Evolutionary conservation across 2,888 invertebrate genomes (phyloP).

Genomic region (Hypena proboscidalis): DNA sequence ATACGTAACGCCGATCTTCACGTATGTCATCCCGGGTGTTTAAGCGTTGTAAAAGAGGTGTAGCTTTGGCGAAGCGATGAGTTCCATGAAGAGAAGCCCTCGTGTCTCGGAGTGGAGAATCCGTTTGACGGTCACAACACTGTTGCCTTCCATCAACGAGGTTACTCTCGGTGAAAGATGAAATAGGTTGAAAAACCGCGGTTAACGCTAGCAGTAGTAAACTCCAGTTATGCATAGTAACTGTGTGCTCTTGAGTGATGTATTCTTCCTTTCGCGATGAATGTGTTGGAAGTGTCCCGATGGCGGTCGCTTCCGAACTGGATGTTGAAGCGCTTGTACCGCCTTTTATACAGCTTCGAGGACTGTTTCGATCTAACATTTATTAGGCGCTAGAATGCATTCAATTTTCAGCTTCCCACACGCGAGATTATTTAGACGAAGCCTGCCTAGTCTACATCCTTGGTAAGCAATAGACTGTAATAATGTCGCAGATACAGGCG

Average conservation of each 20-base stretch:
- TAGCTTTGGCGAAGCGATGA: slow-evolving; percentile 32
- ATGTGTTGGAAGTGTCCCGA: slow-evolving; percentile 59
- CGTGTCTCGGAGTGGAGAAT: slow-evolving; percentile 46
- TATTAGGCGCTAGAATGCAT: slow-evolving; percentile 79
- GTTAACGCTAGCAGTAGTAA: slow-evolving; percentile 74
- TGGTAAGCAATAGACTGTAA: too few species aligned
- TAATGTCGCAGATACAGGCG: too few species aligned
- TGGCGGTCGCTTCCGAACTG: slow-evolving; percentile 72
- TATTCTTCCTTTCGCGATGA: slow-evolving; percentile 51
- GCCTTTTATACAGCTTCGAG: slow-evolving; percentile 65
- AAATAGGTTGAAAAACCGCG: slow-evolving; percentile 69
- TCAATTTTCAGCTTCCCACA: slow-evolving; percentile 77
- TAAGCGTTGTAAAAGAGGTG: slow-evolving; percentile 25
- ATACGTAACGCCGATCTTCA: slow-evolving; percentile 45
- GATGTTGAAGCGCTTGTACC: slow-evolving; percentile 34
- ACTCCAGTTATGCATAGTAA: slow-evolving; percentile 83
- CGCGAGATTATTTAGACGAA: slow-evolving; percentile 41
- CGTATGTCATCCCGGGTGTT: slow-evolving; percentile 36
- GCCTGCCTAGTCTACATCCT: slow-evolving; percentile 29
- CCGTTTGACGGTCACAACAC: slow-evolving; percentile 57
- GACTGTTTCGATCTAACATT: slow-evolving; percentile 58
- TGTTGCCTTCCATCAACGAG: slow-evolving; percentile 74
- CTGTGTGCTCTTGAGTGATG: slow-evolving; percentile 54
- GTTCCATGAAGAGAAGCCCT: slow-evolving; percentile 48
- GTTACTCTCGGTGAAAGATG: slow-evolving; percentile 63